phyloP scores from a whole-genome alignment of 2,888 invertebrate genomes.

The Idaea biselata region DNA sequence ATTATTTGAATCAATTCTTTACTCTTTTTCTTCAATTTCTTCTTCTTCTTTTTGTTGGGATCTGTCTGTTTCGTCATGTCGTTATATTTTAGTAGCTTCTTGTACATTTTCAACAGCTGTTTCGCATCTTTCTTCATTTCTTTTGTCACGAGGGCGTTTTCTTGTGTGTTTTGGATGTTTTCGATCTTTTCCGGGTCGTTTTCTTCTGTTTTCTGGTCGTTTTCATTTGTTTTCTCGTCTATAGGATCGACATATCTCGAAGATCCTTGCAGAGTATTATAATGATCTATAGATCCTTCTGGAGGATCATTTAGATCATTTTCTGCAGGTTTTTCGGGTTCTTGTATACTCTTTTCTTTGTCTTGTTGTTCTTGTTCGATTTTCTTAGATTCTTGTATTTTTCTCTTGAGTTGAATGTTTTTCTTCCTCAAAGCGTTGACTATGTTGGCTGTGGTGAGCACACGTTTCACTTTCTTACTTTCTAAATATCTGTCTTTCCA shows the following conservation, averaged over 20 bases:
- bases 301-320: conserved; percentile 26
- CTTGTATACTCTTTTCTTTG: conserved; percentile 28
- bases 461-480: conserved; percentile 81
- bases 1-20: background rate
- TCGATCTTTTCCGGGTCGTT: conserved; percentile 20
- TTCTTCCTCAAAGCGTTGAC: conserved; percentile 82
- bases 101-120: conserved; percentile 72
- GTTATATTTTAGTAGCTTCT: conserved; percentile 65
- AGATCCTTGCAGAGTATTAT: conserved; percentile 65
- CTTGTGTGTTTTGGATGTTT: conserved; percentile 8
- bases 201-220: background rate
- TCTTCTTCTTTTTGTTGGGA: conserved; percentile 59
- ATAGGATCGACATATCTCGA: conserved; percentile 63
- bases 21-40: conserved; percentile 40
- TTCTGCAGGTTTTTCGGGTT: conserved; percentile 32
- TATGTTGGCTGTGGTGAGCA: conserved; percentile 77
- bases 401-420: conserved; percentile 71
- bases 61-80: conserved; percentile 53
- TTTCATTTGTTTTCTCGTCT: conserved; percentile 30
- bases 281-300: conserved; percentile 80
- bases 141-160: conserved; percentile 28
- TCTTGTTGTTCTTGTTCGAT: conserved; percentile 26
- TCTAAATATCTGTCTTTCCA: conserved; percentile 82
- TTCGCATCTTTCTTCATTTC: conserved; percentile 72
- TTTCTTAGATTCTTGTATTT: conserved; percentile 51